Conservation (phyloP, 2,113 vertebrate genomes). For the Coreoperca whiteheadi region DNA sequence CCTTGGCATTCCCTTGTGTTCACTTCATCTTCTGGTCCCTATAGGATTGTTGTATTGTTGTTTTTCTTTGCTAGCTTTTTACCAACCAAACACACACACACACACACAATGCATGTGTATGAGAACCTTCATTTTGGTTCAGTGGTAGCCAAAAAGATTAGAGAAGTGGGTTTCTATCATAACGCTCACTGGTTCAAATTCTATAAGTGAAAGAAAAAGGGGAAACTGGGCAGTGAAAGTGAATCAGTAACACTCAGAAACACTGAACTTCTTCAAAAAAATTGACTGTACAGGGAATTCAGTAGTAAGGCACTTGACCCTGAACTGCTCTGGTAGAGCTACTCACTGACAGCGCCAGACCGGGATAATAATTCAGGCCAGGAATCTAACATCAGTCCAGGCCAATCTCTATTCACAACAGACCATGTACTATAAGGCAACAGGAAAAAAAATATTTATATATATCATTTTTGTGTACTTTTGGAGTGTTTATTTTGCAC, state of each 20-base stretch:
- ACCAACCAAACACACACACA: neutral
- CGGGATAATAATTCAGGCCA: too few relatives aligned
- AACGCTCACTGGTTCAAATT: slow-evolving; percentile 28
- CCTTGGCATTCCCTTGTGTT: slow-evolving; percentile 24
- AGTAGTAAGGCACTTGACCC: slow-evolving; percentile 32
- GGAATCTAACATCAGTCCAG: too few relatives aligned
- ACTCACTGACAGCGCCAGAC: neutral
- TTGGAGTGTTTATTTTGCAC: too few relatives aligned
- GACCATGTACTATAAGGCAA: too few relatives aligned
- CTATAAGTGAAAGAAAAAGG: neutral
- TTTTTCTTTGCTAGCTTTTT: neutral
- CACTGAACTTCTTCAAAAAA: slow-evolving; percentile 11
- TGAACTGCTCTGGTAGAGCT: neutral
- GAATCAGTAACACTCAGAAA: slow-evolving; percentile 20
- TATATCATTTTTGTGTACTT: too few relatives aligned
- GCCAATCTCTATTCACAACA: too few relatives aligned
- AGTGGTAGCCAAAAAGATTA: neutral
- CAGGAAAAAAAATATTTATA: too few relatives aligned
- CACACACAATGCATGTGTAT: neutral
- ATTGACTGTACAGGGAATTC: neutral
- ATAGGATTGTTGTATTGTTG: slow-evolving; percentile 1
- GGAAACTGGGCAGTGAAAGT: neutral
- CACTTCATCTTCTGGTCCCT: slow-evolving; percentile 15
- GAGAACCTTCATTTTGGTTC: slow-evolving; percentile 3
- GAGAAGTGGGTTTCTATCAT: neutral